Conservation (phyloP, 2,797 vertebrate genomes). For the Hirundo rustica region DNA sequence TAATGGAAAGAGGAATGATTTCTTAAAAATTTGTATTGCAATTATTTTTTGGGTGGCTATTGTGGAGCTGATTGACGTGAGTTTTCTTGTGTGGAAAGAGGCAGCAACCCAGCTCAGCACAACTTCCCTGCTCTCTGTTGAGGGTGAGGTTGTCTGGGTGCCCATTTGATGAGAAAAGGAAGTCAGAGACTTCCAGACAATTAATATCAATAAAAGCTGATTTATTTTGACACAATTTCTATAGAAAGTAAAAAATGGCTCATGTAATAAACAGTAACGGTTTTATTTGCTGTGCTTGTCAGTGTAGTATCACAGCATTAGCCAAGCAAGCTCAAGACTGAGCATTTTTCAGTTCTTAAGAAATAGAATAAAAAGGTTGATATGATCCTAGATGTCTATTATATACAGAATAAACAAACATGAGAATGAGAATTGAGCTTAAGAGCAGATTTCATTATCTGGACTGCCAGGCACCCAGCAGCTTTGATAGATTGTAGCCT, state of each 20-base stretch:
- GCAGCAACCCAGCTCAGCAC: background rate
- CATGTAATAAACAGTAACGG: background rate
- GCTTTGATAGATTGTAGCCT: background rate
- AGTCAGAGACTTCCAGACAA: background rate
- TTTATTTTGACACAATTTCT: background rate
- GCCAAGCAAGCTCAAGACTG: background rate
- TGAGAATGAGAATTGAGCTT: background rate
- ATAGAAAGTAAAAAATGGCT: background rate
- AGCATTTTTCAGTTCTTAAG: background rate
- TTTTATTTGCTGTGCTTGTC: background rate
- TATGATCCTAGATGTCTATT: background rate
- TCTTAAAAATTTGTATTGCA: background rate
- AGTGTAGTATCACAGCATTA: background rate
- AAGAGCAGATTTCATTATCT: background rate
- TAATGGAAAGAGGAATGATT: fast-evolving
- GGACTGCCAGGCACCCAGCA: background rate
- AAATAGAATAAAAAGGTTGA: background rate
- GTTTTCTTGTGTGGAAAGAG: background rate
- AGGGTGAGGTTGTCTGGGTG: background rate
- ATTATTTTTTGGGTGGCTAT: fast-evolving
- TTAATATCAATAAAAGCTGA: background rate
- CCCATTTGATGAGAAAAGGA: background rate
- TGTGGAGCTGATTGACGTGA: fast-evolving
- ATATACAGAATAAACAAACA: background rate
- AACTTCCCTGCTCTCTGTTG: background rate